Evolutionary conservation across 2,888 invertebrate genomes (phyloP), one percentile per base, ranked within the genome.

Genomic region (Ceriagrion tenellum): DNA sequence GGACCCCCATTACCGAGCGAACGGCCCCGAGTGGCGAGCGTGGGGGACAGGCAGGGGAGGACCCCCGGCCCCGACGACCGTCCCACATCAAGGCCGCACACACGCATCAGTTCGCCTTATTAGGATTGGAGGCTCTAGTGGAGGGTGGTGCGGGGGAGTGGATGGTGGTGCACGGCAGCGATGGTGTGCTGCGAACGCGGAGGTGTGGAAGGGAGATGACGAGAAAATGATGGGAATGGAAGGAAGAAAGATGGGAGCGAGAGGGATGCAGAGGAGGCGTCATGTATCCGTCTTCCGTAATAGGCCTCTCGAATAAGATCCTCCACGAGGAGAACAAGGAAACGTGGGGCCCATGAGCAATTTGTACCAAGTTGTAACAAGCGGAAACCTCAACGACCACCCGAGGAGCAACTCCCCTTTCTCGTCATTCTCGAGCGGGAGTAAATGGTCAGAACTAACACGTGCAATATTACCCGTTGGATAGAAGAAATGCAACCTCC

Each of bases 1-100:
- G 81, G 81, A 81, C 81, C 81, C 81, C 81, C 35, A 81, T 81
- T 81, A 81, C 81, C 30, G 81, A 81, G 81, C 81, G 81, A 30
- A 81, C 81, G 81, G 81, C 81, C 81, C 81, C 30, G 81, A 81
- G 81, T 81, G 81, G 81, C 81, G 81, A n/a, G 10, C 47, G n/a
- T 13, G 81, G 81, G 35, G 10, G 81, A 35, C 30, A 16, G 8
- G 30, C n/a, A 13, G 59, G 69, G 69, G 81, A 81, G 47, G 47
- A 47, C 47, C 47, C 47, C 69, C 26, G 69, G 69, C 26, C 69
- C 69, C n/a, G 69, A 69, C 69, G 69, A 69, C 81, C 2, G 81
- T 35, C 81, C 81, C 81, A 35, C 81, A 81, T 81, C 81, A 6
- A 81, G 30, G 12, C 16, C 69, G n/a, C n/a, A 23, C 74, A 4